Evolutionary conservation across 2,888 invertebrate species (phyloP), one percentile per base, ranked within the genome.

Genomic region (Cryptocephalus moraei): DNA sequence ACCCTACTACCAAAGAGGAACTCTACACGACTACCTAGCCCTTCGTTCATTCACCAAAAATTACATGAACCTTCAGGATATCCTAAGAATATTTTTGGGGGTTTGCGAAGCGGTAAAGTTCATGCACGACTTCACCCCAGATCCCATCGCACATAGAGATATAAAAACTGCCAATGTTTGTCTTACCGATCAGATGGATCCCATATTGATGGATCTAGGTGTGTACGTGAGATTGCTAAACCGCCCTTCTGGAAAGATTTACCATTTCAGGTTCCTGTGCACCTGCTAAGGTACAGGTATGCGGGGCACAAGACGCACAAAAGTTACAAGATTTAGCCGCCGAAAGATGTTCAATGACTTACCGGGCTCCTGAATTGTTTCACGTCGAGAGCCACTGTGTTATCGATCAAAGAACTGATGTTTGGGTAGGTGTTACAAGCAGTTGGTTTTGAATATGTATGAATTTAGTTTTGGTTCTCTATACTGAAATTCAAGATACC

Each of bases 361-460:
- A 90, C 64, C 73, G 89, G 57, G 88, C 91, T 1, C 92, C 92
- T 1, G 92, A 92, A 68, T 71, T 93, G 43, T 93, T 92, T 63
- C 83, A 83, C 57, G 88, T 91, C 9, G 86, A 90, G 68, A 82
- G 83, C 49, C 84, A 86, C 61, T 81, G 84, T 60, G 80, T 81
- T 58, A 79, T 92, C 46, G 89, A 90, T 65, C 87, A 91, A 68
- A 72, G 87, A 54, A 86, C 87, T 33, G 91, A 92, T 70, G 84
- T 91, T 62, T 92, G 91, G 91, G 86, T 86, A 71, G 63, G 65
- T 36, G 39, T 41, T 22, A 11, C n/a, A 12, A 9, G 22, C 31
- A 40, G 14, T 8, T 8, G 11, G 8, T 8, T 8, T 9, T 9
- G 39, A 11, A 39, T 11, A 39, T 39, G 12, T 11, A 11, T 38